phyloP scores from a whole-genome alignment of 2,113 vertebrate species.

The Amphiprion ocellaris region DNA sequence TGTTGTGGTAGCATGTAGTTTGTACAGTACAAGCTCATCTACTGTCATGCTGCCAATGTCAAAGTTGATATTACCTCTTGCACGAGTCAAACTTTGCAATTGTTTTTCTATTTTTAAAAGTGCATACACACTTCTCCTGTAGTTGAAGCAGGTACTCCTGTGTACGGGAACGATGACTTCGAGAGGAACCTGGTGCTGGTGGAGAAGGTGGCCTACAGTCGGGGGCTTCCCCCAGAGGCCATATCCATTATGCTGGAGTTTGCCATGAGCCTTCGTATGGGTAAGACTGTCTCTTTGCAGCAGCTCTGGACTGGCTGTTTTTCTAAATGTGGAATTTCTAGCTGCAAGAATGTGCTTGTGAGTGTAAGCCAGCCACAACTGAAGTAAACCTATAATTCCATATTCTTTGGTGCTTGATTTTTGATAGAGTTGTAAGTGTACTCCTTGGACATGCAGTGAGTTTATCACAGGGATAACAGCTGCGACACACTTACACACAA shows the following conservation, averaged over 20 bases:
- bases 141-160: slow-evolving; percentile 82
- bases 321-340: slow-evolving; percentile 1
- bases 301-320: not conserved
- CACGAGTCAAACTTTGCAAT: not conserved
- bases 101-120: not conserved
- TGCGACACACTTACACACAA: not conserved
- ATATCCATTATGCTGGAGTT: slow-evolving; percentile 88
- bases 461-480: not conserved
- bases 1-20: not conserved
- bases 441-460: not conserved
- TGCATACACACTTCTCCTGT: not conserved
- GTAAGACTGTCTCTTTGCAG: slow-evolving; percentile 78
- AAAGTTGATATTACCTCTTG: not conserved
- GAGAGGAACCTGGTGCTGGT: slow-evolving; percentile 86
- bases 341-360: not conserved
- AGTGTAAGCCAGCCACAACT: not conserved
- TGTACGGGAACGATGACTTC: slow-evolving; percentile 75
- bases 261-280: slow-evolving; percentile 89
- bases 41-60: not conserved
- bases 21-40: not conserved
- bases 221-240: slow-evolving; percentile 88
- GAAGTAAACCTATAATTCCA: not conserved
- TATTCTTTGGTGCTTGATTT: not conserved
- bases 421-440: not conserved
- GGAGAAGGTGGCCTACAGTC: slow-evolving; percentile 86